A percentile compares a stretch with the other conserved stretches of the same genome.
These are phyloP conservation scores for Caenorhabditis zanzibari DNA, from an alignment of 2,888 invertebrate species.

Conservation along the genomic window DNA sequence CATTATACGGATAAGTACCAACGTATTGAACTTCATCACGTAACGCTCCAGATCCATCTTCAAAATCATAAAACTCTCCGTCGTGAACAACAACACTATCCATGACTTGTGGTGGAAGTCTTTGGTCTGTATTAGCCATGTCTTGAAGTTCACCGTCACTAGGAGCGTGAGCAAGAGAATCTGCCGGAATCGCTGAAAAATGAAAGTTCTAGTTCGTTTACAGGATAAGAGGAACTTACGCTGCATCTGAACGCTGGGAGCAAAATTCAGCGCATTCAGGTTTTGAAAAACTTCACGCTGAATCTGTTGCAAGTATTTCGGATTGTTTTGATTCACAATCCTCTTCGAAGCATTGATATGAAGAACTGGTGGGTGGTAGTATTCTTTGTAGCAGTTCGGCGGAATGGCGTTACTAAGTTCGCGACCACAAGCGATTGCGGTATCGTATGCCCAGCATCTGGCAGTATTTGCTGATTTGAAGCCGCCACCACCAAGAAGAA, in stretches of 20 bases:
- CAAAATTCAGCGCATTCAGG: conserved; percentile 74
- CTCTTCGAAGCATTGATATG: conserved; percentile 77
- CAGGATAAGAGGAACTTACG: conserved; percentile 48
- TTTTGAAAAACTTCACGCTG: conserved; percentile 75
- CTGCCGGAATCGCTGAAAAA: conserved; percentile 8
- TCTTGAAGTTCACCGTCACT: neutral
- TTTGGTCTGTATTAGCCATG: neutral
- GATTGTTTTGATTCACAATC: conserved; percentile 67
- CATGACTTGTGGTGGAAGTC: conserved; percentile 9
- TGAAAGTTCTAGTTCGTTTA: neutral
- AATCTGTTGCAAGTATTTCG: conserved; percentile 60
- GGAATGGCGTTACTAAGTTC: conserved; percentile 79
- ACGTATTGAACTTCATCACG: neutral
- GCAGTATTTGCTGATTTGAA: conserved; percentile 79
- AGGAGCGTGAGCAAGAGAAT: neutral
- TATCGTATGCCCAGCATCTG: conserved; percentile 97
- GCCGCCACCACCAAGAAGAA: conserved; percentile 95
- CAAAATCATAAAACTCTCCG: conserved; percentile 9
- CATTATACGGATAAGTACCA: neutral
- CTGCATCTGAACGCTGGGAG: conserved; percentile 82
- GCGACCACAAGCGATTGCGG: conserved; percentile 86
- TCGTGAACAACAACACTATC: neutral
- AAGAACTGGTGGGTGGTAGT: conserved; percentile 74
- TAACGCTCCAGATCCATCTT: neutral
- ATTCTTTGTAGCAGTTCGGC: conserved; percentile 78